Conservation (phyloP, 2,888 invertebrate genomes). For the Torymus aiolomorphi region DNA sequence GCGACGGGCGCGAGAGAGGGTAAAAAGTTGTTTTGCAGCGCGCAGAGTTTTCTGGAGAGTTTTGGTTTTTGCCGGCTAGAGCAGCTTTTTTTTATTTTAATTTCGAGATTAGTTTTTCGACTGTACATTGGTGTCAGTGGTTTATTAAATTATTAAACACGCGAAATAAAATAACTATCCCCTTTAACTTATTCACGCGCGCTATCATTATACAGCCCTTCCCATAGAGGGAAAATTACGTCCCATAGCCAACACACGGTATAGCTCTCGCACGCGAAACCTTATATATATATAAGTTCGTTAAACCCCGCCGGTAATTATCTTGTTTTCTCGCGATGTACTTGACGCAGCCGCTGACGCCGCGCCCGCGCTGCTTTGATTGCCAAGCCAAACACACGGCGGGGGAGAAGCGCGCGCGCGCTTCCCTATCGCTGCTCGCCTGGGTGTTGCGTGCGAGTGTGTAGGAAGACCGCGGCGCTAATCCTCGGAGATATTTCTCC, state of each 20-base stretch:
- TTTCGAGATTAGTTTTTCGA: too few species aligned
- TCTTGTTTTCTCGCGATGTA: slow-evolving; percentile 33
- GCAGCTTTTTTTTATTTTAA: too few species aligned
- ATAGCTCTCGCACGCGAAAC: too few species aligned
- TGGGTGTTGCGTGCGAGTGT: neutral
- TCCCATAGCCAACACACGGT: too few species aligned
- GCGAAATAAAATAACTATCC: too few species aligned
- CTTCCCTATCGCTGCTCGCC: slow-evolving; percentile 10
- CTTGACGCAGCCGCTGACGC: neutral
- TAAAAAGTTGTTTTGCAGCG: slow-evolving; percentile 36
- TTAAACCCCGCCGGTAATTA: slow-evolving; percentile 26
- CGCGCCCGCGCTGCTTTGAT: slow-evolving; percentile 11
- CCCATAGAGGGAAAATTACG: too few species aligned
- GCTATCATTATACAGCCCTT: too few species aligned
- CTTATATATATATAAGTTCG: neutral
- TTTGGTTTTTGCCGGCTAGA: neutral
- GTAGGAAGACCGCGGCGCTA: neutral
- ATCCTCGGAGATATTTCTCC: slow-evolving; percentile 10
- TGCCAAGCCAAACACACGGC: slow-evolving; percentile 10
- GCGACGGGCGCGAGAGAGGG: neutral
- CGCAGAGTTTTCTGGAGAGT: neutral
- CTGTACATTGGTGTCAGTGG: too few species aligned
- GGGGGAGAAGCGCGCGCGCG: neutral
- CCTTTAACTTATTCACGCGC: too few species aligned
- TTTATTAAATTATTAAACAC: too few species aligned